Percentiles rank a stretch among this genome's conserved stretches.
These are phyloP conservation scores for Acrocera orbiculus DNA, from an alignment of 2,888 invertebrate genomes.

Conservation along the genomic window DNA sequence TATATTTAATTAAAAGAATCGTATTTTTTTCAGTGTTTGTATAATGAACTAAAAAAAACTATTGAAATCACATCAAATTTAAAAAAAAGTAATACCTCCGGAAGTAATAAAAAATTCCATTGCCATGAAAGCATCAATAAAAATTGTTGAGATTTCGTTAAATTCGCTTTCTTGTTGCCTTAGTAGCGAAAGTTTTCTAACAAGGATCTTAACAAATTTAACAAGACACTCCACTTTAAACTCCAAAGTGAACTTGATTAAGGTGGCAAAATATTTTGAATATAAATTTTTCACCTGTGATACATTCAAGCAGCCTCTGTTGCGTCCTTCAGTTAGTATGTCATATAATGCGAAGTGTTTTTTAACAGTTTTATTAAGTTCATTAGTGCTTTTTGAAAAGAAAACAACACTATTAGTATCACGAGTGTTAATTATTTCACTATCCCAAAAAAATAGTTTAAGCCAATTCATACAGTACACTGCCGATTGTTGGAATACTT, in stretches of 20 bases:
- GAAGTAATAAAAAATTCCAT: not conserved
- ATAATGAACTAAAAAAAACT: conserved; percentile 10
- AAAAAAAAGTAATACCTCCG: not conserved
- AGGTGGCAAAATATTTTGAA: conserved; percentile 15
- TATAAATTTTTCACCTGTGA: conserved; percentile 13
- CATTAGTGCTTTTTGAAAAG: conserved; percentile 17
- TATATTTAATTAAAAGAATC: conserved; percentile 16
- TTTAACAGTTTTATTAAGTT: conserved; percentile 18
- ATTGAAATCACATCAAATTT: too few relatives aligned
- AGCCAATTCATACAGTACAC: conserved; percentile 25
- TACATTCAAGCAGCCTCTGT: conserved; percentile 10
- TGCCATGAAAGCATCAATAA: too few relatives aligned
- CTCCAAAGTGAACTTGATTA: too few relatives aligned
- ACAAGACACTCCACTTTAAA: not conserved
- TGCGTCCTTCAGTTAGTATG: conserved; percentile 17
- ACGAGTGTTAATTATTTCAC: conserved; percentile 18
- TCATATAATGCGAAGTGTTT: conserved; percentile 21
- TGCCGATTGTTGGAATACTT: conserved; percentile 20
- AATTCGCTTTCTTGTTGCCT: conserved; percentile 17
- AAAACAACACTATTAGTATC: conserved; percentile 20
- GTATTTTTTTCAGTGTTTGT: conserved; percentile 12
- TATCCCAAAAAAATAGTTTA: conserved; percentile 25
- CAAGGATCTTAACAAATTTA: not conserved
- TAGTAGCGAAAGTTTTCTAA: conserved; percentile 13
- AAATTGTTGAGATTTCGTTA: conserved; percentile 15